phyloP scores from a whole-genome alignment of 2,113 vertebrate species.

The Heterotilapia buettikoferi region DNA sequence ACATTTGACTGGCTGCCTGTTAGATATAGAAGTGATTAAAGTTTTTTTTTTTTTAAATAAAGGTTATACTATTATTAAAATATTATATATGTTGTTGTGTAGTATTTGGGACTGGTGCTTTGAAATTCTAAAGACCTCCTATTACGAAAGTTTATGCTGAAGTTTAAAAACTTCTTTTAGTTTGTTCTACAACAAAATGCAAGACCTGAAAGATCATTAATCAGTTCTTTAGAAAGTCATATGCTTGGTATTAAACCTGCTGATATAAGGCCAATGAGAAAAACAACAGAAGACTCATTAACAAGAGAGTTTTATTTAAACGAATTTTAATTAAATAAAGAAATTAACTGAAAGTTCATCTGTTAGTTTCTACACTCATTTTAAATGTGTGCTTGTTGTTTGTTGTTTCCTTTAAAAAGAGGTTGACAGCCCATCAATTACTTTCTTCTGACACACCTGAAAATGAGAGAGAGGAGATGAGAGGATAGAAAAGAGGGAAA shows the following conservation, averaged over 20 bases:
- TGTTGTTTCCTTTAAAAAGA: not conserved
- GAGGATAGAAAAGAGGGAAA: not conserved
- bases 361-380: accelerated
- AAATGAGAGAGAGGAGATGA: not conserved
- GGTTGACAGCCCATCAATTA: not conserved
- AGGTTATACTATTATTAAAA: not conserved
- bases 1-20: accelerated
- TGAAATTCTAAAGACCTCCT: not conserved
- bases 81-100: not conserved
- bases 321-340: accelerated
- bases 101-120: accelerated
- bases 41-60: accelerated
- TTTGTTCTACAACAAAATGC: not conserved
- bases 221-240: accelerated
- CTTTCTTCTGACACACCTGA: not conserved
- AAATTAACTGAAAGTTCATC: accelerated
- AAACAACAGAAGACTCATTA: accelerated
- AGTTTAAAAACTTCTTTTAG: not conserved
- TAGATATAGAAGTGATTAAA: not conserved
- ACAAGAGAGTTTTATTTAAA: not conserved
- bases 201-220: not conserved
- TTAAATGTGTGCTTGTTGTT: not conserved
- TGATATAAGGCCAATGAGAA: not conserved
- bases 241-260: accelerated
- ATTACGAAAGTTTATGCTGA: accelerated